phyloP scores from a whole-genome alignment of 2,797 vertebrate genomes.

The Phalloptychus januarius region DNA sequence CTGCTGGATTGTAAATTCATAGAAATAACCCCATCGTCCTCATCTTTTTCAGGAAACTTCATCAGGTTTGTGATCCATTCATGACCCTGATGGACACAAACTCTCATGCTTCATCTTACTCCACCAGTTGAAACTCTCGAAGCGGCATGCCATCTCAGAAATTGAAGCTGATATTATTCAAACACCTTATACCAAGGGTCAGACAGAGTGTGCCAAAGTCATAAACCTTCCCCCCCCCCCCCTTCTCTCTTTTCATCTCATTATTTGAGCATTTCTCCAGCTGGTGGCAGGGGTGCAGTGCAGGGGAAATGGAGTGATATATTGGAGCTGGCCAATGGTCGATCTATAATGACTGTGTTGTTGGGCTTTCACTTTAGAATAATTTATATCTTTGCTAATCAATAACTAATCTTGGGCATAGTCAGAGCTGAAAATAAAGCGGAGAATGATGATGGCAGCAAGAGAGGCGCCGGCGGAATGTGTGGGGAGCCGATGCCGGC shows the following conservation, averaged over 20 bases:
- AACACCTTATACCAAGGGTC: slow-evolving; percentile 70
- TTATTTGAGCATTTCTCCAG: slow-evolving; percentile 75
- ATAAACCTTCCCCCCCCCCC: slow-evolving; percentile 60
- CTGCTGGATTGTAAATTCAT: not conserved
- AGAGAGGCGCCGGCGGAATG: slow-evolving; percentile 64
- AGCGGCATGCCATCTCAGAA: slow-evolving; percentile 48
- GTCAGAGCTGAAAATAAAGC: slow-evolving; percentile 82
- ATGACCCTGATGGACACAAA: not conserved
- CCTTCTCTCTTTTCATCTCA: slow-evolving; percentile 55
- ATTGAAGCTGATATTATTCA: slow-evolving; percentile 59
- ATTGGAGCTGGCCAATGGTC: slow-evolving; percentile 75
- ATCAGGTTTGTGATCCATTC: not conserved
- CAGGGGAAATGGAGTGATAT: slow-evolving; percentile 75
- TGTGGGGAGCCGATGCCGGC: slow-evolving; percentile 59
- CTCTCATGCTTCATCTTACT: slow-evolving; percentile 41
- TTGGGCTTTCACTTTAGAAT: slow-evolving; percentile 82
- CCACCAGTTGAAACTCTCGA: slow-evolving; percentile 49
- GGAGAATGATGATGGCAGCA: slow-evolving; percentile 77
- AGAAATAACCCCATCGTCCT: not conserved
- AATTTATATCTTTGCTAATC: slow-evolving; percentile 83
- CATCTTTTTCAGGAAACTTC: not conserved
- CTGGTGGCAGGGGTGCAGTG: slow-evolving; percentile 62
- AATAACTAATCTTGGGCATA: slow-evolving; percentile 85
- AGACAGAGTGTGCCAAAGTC: slow-evolving; percentile 72
- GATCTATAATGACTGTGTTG: slow-evolving; percentile 81